A percentile compares a stretch with the other conserved stretches of the same genome.
Conservation (phyloP, 23 tunicate genomes). For the Trididemnum clinides region DNA sequence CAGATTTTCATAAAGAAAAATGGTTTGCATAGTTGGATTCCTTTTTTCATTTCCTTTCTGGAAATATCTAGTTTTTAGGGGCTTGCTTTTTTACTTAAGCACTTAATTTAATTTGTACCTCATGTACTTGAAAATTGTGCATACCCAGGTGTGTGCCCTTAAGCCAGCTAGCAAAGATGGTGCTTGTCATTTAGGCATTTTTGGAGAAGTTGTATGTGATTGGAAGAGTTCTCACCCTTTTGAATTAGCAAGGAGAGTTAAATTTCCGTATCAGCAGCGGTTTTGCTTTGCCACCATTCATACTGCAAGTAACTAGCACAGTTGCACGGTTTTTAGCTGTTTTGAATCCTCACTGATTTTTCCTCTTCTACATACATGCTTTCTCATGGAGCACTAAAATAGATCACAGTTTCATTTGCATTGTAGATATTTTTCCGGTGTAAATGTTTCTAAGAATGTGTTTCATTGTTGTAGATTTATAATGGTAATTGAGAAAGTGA, state of each 20-base stretch:
- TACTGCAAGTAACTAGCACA: not conserved
- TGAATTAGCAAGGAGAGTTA: conserved; percentile 29
- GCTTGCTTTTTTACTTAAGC: too few relatives aligned
- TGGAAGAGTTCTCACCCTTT: conserved; percentile 33
- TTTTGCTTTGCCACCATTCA: not conserved
- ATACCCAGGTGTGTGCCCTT: too few relatives aligned
- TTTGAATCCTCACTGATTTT: too few relatives aligned
- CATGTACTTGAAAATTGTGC: too few relatives aligned
- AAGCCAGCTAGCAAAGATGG: conserved; percentile 11
- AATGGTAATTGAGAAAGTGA: too few relatives aligned
- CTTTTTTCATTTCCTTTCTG: too few relatives aligned
- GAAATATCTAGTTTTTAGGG: too few relatives aligned
- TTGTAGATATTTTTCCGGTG: conserved; percentile 38
- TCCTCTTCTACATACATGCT: too few relatives aligned
- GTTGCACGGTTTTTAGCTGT: too few relatives aligned
- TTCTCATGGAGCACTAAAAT: conserved; percentile 30
- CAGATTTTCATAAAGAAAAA: too few relatives aligned
- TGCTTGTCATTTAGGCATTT: conserved; percentile 16
- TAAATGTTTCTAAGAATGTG: conserved; percentile 15
- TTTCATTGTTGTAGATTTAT: conserved; percentile 28
- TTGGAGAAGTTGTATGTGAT: conserved; percentile 29
- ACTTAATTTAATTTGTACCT: too few relatives aligned
- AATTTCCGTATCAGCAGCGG: conserved; percentile 24
- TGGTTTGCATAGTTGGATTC: too few relatives aligned
- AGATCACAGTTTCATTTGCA: conserved; percentile 30